Evolutionary conservation across 1,140 invertebrate genomes (phyloP).

Genomic region (Microplitis mediator): DNA sequence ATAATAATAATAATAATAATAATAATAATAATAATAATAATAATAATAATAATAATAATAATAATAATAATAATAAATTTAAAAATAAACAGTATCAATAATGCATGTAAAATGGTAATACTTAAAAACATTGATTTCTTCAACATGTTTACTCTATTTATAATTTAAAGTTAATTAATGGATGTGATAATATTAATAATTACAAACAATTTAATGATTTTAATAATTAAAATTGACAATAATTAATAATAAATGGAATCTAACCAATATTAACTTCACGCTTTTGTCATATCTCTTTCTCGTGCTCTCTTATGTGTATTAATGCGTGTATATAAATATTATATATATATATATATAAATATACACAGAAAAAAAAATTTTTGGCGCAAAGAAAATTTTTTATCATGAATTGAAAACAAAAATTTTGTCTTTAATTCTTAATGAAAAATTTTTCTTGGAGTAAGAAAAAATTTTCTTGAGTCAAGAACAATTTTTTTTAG

Average conservation of each 20-base stretch:
- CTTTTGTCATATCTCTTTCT: background rate
- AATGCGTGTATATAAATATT: too few species aligned
- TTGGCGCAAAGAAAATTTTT: too few species aligned
- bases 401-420: too few species aligned
- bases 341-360: too few species aligned
- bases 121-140: conserved; percentile 19
- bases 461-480: too few species aligned
- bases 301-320: too few species aligned
- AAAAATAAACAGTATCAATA: conserved; percentile 25
- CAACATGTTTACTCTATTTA: conserved; percentile 2
- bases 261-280: background rate
- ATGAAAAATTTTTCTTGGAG: too few species aligned
- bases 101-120: conserved; percentile 33
- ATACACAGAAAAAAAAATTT: too few species aligned
- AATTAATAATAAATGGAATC: background rate
- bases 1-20: conserved; percentile 1
- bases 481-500: too few species aligned
- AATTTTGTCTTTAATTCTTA: too few species aligned
- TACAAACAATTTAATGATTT: background rate
- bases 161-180: conserved; percentile 2
- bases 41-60: conserved; percentile 38
- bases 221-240: conserved; percentile 11
- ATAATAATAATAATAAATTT: conserved; percentile 22
- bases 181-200: background rate
- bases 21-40: conserved; percentile 30